These are phyloP conservation scores for Ennomos quercinarius DNA, from an alignment of 2,888 invertebrate genomes.

Conservation along the genomic window DNA sequence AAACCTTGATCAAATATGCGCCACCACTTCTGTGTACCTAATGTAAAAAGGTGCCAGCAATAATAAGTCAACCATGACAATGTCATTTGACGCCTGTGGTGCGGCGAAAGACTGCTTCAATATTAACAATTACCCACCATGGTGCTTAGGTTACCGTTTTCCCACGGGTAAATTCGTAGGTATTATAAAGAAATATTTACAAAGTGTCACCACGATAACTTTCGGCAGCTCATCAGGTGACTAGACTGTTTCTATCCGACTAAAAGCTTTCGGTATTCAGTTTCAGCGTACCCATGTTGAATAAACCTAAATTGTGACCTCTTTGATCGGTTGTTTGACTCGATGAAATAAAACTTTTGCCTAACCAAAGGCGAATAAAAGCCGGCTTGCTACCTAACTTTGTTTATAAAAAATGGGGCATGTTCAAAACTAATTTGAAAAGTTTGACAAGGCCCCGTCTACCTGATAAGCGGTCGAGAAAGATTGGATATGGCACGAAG, in stretches of 20 bases:
- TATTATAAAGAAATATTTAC: conserved; percentile 8
- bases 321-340: conserved; percentile 2
- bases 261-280: background rate
- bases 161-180: conserved; percentile 53
- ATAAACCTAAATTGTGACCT: background rate
- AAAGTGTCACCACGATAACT: conserved; percentile 3
- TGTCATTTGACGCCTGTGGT: conserved; percentile 67
- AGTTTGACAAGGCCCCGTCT: conserved; percentile 72
- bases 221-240: background rate
- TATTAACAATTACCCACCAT: conserved; percentile 61
- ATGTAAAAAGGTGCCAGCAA: conserved; percentile 36
- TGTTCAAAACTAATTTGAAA: conserved; percentile 72
- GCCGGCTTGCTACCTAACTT: conserved; percentile 37
- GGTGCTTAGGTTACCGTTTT: conserved; percentile 62
- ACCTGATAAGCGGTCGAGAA: conserved; percentile 72
- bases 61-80: conserved; percentile 61
- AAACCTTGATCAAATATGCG: conserved; percentile 12
- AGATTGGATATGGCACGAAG: conserved; percentile 71
- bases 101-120: conserved; percentile 55
- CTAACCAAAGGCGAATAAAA: conserved; percentile 34
- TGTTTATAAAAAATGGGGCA: conserved; percentile 53
- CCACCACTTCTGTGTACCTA: conserved; percentile 38
- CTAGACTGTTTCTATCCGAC: background rate
- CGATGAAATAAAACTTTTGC: conserved; percentile 17
- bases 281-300: no score